Conservation (phyloP, 1,140 invertebrate species). For the Drosophila nikananu region DNA sequence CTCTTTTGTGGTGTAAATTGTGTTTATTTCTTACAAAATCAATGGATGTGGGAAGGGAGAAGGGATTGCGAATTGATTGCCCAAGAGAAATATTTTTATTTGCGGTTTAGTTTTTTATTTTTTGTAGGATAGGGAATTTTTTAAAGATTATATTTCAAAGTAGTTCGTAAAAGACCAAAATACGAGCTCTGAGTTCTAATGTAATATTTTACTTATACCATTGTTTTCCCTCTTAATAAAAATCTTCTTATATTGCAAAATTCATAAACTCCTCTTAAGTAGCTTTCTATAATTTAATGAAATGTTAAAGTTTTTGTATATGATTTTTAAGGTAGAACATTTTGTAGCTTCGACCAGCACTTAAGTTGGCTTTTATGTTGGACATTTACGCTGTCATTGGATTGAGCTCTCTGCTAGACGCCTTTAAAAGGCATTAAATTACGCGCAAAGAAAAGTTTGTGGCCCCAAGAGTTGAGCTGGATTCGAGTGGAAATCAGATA, state of each 20-base stretch:
- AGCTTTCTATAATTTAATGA: not conserved
- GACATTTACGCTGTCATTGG: slow-evolving; percentile 18
- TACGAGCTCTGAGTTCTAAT: too few species aligned
- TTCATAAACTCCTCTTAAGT: too few species aligned
- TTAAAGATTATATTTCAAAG: too few species aligned
- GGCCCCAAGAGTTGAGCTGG: slow-evolving; percentile 56
- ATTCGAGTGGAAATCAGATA: slow-evolving; percentile 75
- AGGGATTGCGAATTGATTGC: not conserved
- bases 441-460: slow-evolving; percentile 65
- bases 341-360: not conserved
- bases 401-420: not conserved
- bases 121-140: not conserved
- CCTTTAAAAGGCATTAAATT: slow-evolving; percentile 76
- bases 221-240: not conserved
- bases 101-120: not conserved
- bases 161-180: too few species aligned
- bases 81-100: not conserved
- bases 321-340: not conserved
- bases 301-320: not conserved
- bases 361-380: slow-evolving; percentile 3
- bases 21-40: not conserved
- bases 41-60: not conserved
- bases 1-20: not conserved
- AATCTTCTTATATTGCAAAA: not conserved
- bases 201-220: not conserved